Conservation (phyloP, 2,113 vertebrate species). For the Colinus virginianus region DNA sequence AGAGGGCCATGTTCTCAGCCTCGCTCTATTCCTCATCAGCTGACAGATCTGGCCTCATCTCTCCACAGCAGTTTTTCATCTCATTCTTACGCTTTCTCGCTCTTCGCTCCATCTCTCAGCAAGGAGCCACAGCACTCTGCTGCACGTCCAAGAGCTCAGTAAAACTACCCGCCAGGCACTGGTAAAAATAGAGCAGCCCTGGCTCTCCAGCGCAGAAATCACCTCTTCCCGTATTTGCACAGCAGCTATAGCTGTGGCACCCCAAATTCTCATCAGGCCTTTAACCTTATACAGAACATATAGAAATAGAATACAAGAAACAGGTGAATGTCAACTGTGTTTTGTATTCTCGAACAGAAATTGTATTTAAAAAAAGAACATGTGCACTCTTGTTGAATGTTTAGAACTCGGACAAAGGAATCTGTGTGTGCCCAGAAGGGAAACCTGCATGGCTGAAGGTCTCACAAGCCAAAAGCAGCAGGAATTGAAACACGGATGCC, state of each 20-base stretch:
- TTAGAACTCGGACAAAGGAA: not conserved
- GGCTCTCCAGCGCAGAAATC: not conserved
- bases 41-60: not conserved
- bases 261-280: not conserved
- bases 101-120: not conserved
- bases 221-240: not conserved
- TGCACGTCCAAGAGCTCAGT: not conserved
- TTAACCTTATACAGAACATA: not conserved
- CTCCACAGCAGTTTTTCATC: conserved; percentile 7
- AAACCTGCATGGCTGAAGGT: not conserved
- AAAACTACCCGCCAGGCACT: not conserved
- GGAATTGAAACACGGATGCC: not conserved
- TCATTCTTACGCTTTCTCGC: not conserved
- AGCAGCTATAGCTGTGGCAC: not conserved
- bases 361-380: not conserved
- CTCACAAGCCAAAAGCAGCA: not conserved
- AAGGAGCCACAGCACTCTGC: not conserved
- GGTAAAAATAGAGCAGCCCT: not conserved
- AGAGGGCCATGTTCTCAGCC: not conserved
- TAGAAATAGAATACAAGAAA: not conserved
- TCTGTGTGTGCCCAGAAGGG: not conserved
- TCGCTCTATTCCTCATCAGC: not conserved
- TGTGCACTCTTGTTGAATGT: not conserved
- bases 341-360: not conserved
- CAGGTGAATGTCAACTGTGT: not conserved